These are phyloP conservation scores for Octonoba sinensis DNA, from an alignment of 2,888 invertebrate genomes.

Conservation along the genomic window DNA sequence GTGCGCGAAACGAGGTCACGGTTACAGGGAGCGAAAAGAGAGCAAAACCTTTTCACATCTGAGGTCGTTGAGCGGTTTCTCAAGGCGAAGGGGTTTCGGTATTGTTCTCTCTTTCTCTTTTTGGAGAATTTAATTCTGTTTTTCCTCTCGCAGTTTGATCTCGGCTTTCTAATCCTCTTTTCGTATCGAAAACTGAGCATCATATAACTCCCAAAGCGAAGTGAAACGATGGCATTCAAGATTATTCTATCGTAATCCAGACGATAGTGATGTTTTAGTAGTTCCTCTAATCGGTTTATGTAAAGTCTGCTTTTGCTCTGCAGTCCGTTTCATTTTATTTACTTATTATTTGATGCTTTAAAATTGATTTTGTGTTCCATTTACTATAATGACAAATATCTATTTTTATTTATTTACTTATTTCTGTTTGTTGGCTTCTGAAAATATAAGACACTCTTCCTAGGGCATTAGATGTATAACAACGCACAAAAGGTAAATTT, in stretches of 20 bases:
- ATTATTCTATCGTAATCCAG: slow-evolving; percentile 42
- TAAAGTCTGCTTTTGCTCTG: too few species aligned
- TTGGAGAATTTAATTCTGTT: slow-evolving; percentile 21
- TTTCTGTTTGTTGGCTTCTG: too few species aligned
- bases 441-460: too few species aligned
- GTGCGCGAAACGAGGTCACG: slow-evolving; percentile 59
- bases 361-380: too few species aligned
- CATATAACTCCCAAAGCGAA: slow-evolving; percentile 13
- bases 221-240: slow-evolving; percentile 27
- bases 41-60: slow-evolving; percentile 19
- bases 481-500: too few species aligned
- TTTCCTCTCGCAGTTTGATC: slow-evolving; percentile 35
- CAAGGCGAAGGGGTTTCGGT: slow-evolving; percentile 50
- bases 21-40: slow-evolving; percentile 46
- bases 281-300: too few species aligned
- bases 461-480: too few species aligned
- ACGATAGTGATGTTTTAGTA: too few species aligned
- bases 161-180: slow-evolving; percentile 1
- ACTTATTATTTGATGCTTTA: too few species aligned
- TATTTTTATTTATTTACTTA: too few species aligned
- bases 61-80: slow-evolving; percentile 60
- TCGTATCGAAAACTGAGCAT: not conserved
- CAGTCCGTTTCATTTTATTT: too few species aligned
- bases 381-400: too few species aligned
- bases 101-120: slow-evolving; percentile 32